Base-by-base conservation (phyloP, 2,113 vertebrate species). In the Xerus inauris region DNA sequence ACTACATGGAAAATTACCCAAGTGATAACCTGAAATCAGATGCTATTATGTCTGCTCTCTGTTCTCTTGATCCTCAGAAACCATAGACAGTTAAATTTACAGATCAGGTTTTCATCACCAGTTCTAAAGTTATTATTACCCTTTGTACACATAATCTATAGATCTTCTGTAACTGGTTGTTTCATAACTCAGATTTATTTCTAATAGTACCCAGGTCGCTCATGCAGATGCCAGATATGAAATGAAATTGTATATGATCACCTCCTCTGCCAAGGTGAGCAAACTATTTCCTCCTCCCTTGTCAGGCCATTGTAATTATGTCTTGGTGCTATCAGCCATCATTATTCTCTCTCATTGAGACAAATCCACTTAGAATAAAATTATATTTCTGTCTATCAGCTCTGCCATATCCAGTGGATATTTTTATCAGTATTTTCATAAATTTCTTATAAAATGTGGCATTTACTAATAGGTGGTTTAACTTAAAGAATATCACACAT, bases 301-400 rank as follows among this genome's bases (percentile, higher is more conserved):
- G 71, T 22, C 40, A 67, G 28, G 20, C 19, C 26, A 71, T 47
- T n/a, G 77, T 81, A 91, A 76, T 85, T 47, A 81, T 30, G 16
- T 26, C 49, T 35, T 71, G 28, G 5, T 87, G 16, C 19, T 95
- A 57, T 79, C 69, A 42, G 49, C 38, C 79, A n/a, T 30, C 67
- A 54, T 30, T 72, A 75, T 22, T 71, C 14, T 49, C 73, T 49
- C 69, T 71, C 71, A 81, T 3, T 94, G 42, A 92, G 95, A 71
- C 9, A 89, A 87, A 94, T 40, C 17, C 59, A 91, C 57, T 95
- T 72, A 92, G 32, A 91, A 72, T 75, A 72, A 71, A 93, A 88
- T 75, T 59, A 35, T 83, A 38, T 69, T 62, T 5, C 57, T 95
- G 38, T 93, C 54, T 76, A 7, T 10, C 13, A 26, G 40, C 12